Evolutionary conservation across 2,888 invertebrate species (phyloP), one percentile per base, ranked within the genome.

Genomic region (Plebejus argus): DNA sequence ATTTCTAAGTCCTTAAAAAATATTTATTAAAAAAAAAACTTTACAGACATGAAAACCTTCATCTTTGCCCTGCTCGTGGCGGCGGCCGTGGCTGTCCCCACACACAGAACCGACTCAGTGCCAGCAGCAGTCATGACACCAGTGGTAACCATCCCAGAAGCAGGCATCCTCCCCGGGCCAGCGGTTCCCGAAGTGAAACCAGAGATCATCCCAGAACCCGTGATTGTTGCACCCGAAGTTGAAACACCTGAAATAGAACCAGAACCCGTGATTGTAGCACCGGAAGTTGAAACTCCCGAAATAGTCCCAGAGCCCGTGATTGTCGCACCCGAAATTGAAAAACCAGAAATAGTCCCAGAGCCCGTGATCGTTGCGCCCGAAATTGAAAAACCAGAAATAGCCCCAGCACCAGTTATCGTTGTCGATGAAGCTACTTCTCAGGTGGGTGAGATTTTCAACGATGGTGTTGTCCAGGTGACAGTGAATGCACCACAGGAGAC

Each of bases 1-100:
- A 35, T 35, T 35, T 7, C 7, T 7, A 35, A 35, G 35, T 7
- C 35, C 7, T 35, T 7, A 35, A 6, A 39, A 8, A 8, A 39
- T 1, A 39, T 39, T 8, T 39, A 39, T n/a, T 35, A 8, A 8
- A 39, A 39, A 39, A 39, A 8, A 8, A 39, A 7, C 35, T 7
- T 39, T 28, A 33, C 66, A 66, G 66, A 66, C 6, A 92, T 92
- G 93, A 90, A 90, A 83, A 79, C 88, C 45, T 81, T 91, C 35
- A 77, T 91, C 74, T 79, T 92, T 76, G 83, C 88, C 77, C 77
- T 92, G 23, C 87, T 91, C 78, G 86, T 90, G 80, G 90, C 86
- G 76, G 85, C 83, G 4, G 90, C 88, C 23, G 79, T 86, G 45
- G 88, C 89, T 28, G 82, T 83, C 6, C 91, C 92, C 0, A 66